phyloP scores from a whole-genome alignment of 2,888 invertebrate genomes.

The Beris morrisii region DNA sequence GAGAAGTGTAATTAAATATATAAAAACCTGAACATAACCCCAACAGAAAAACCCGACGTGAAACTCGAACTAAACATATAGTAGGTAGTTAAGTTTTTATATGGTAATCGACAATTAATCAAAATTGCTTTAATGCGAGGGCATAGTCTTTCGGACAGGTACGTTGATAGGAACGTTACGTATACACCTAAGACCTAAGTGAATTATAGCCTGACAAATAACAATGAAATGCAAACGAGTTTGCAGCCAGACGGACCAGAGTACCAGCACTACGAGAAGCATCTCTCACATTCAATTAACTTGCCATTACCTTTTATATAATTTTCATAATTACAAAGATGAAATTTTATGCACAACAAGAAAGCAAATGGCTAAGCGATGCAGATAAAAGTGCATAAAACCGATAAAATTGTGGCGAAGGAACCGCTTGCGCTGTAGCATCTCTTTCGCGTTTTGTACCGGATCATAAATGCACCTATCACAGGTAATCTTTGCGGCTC shows the following conservation, averaged over 20 bases:
- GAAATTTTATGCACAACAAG: conserved; percentile 35
- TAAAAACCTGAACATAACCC: too few relatives aligned
- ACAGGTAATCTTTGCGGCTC: too few relatives aligned
- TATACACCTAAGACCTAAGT: conserved; percentile 20
- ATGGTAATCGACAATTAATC: too few relatives aligned
- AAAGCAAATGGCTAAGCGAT: conserved; percentile 19
- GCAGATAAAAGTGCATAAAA: conserved; percentile 12
- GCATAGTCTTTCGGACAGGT: too few relatives aligned
- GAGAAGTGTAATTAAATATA: too few relatives aligned
- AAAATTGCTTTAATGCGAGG: too few relatives aligned
- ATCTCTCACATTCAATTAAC: conserved; percentile 38
- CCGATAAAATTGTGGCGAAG: conserved; percentile 20
- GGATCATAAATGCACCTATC: conserved; percentile 1
- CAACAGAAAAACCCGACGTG: too few relatives aligned
- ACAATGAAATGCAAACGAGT: conserved; percentile 31
- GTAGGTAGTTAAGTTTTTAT: too few relatives aligned
- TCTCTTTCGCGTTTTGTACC: too few relatives aligned
- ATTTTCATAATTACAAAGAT: conserved; percentile 37
- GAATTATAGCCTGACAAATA: conserved; percentile 37
- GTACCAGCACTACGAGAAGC: not conserved
- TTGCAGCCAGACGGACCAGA: conserved; percentile 1
- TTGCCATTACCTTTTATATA: conserved; percentile 37
- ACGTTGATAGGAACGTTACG: too few relatives aligned
- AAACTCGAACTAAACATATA: too few relatives aligned
- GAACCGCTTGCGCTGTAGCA: too few relatives aligned